phyloP scores from a whole-genome alignment of 1,140 invertebrate species.

The Orchesella cincta region DNA sequence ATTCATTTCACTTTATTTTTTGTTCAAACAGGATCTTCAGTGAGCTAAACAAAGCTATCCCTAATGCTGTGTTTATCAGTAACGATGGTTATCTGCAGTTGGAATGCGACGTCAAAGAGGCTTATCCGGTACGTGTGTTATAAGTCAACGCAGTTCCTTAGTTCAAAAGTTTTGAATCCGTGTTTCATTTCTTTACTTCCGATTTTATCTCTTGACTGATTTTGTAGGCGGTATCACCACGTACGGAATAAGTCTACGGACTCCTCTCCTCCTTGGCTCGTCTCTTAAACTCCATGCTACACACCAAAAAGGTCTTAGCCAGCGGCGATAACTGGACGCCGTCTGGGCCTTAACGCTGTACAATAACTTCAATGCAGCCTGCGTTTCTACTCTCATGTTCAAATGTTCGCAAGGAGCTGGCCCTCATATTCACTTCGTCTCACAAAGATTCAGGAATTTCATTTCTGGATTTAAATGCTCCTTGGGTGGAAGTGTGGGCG shows the following conservation, averaged over 20 bases:
- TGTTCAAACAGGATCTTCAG: constrained; percentile 75
- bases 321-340: constrained; percentile 78
- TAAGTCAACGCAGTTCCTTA: constrained; percentile 4
- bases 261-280: constrained; percentile 84
- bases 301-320: constrained; percentile 87
- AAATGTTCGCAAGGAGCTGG: constrained; percentile 81
- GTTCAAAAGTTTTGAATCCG: neutral
- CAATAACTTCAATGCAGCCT: constrained; percentile 91
- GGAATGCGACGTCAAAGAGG: too few relatives aligned
- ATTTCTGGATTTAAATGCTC: constrained; percentile 86
- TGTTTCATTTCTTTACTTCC: constrained; percentile 31
- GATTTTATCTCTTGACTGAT: too few relatives aligned
- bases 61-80: constrained; percentile 84
- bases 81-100: too few relatives aligned
- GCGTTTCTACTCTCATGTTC: constrained; percentile 91
- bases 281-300: constrained; percentile 97
- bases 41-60: constrained; percentile 76
- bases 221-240: constrained; percentile 82
- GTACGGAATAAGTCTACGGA: constrained; percentile 86
- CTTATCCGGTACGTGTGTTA: constrained; percentile 64
- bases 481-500: constrained; percentile 87
- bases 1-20: too few relatives aligned
- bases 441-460: constrained; percentile 63
- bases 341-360: constrained; percentile 80
- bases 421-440: constrained; percentile 70